These are phyloP conservation scores for Bucco capensis DNA, from an alignment of 2,113 vertebrate species.

Conservation along the genomic window DNA sequence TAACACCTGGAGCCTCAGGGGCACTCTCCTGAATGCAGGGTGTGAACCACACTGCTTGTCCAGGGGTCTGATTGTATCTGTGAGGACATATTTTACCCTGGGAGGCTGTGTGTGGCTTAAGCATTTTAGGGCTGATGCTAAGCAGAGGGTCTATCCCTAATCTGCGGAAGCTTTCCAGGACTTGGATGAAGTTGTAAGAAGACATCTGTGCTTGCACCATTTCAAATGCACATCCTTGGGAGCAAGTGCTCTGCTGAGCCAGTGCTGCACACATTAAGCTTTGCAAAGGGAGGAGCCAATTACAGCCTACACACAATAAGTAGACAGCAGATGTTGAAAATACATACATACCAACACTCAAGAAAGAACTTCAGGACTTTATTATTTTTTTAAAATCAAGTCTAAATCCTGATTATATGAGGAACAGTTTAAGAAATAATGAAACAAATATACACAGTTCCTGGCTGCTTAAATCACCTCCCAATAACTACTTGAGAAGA, in stretches of 20 bases:
- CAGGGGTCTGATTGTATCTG: neutral
- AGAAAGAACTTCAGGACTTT: neutral
- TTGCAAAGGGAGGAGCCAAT: neutral
- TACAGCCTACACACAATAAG: neutral
- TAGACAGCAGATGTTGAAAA: neutral
- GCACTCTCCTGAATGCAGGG: neutral
- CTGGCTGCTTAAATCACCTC: neutral
- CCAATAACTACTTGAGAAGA: neutral
- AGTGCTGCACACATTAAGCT: neutral
- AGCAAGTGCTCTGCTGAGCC: neutral
- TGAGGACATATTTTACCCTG: neutral
- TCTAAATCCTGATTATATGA: neutral
- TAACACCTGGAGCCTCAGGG: neutral
- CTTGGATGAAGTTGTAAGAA: neutral
- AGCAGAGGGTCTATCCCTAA: neutral
- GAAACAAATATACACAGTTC: neutral
- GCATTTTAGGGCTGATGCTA: fast-evolving
- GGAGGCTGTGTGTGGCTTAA: neutral
- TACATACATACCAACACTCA: neutral
- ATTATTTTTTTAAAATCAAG: neutral
- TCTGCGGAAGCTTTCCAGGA: neutral
- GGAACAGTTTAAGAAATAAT: neutral
- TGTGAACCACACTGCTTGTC: neutral
- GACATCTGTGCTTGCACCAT: neutral
- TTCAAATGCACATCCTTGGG: neutral